Percentiles rank a stretch among this genome's conserved stretches.
Conservation (phyloP, 2,113 vertebrate genomes). For the Nycticebus coucang region DNA sequence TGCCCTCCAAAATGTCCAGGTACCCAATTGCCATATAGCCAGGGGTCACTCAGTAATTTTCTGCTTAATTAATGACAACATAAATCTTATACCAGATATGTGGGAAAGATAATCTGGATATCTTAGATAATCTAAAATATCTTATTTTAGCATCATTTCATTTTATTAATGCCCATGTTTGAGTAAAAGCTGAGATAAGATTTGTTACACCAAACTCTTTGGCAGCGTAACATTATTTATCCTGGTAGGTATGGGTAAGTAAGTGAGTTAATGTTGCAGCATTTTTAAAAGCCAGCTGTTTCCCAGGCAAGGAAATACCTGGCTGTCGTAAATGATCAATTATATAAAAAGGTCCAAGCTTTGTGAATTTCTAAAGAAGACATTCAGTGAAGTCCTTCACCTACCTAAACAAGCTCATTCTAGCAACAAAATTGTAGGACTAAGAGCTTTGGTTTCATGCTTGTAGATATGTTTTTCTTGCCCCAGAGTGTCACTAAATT, state of each 20-base stretch:
- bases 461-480: conserved; percentile 40
- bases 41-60: not conserved
- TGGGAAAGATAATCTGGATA: not conserved
- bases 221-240: conserved; percentile 70
- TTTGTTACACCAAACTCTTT: conserved; percentile 36
- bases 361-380: conserved; percentile 64
- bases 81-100: not conserved
- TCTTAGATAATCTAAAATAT: not conserved
- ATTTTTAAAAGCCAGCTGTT: conserved; percentile 73
- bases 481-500: conserved; percentile 61
- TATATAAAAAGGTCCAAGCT: conserved; percentile 51
- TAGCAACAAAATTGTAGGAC: not conserved
- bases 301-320: conserved; percentile 57
- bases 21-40: not conserved
- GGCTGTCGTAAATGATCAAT: conserved; percentile 71
- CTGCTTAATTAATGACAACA: not conserved
- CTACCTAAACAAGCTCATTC: conserved; percentile 35
- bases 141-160: not conserved
- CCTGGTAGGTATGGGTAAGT: conserved; percentile 73
- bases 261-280: conserved; percentile 77
- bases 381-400: conserved; percentile 44
- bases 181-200: conserved; percentile 63
- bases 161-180: conserved; percentile 60
- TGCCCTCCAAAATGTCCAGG: conserved; percentile 3
- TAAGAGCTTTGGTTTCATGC: not conserved